Percentiles rank a stretch among this genome's conserved stretches.
These are phyloP conservation scores for Cnemophilus loriae DNA, from an alignment of 2,113 vertebrate genomes.

Conservation along the genomic window DNA sequence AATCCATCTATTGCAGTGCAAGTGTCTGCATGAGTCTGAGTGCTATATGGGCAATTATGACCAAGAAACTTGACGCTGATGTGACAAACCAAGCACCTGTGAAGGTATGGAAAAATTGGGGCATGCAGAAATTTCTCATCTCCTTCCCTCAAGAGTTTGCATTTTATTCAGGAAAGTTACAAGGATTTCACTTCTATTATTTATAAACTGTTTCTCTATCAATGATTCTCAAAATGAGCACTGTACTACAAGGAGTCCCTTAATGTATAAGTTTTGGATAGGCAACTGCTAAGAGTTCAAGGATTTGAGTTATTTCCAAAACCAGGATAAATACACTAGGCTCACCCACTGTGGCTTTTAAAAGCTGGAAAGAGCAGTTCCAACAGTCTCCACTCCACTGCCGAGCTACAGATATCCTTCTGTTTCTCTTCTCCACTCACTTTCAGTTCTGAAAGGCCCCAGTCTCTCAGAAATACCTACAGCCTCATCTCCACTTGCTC, in stretches of 20 bases:
- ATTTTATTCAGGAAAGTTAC: background rate
- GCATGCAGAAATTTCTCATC: background rate
- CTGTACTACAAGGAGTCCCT: background rate
- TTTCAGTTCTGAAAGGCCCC: background rate
- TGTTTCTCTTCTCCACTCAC: background rate
- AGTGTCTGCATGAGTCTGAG: background rate
- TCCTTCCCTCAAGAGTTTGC: background rate
- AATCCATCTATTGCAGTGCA: background rate
- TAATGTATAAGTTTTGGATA: background rate
- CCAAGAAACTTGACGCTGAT: background rate
- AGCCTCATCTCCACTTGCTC: background rate
- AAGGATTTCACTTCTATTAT: background rate
- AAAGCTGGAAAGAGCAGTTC: background rate
- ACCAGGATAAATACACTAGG: background rate
- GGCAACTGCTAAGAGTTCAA: background rate
- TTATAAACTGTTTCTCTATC: background rate
- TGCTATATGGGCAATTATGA: background rate
- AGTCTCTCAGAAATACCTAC: background rate
- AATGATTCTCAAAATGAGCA: background rate
- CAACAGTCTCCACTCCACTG: background rate
- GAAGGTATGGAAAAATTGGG: background rate
- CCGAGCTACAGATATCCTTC: fast-evolving
- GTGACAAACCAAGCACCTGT: background rate
- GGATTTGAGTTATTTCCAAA: background rate
- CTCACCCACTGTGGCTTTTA: background rate